A percentile compares a stretch with the other conserved stretches of the same genome.
These are phyloP conservation scores for Sinohyriopsis cumingii DNA, from an alignment of 2,888 invertebrate genomes.

Conservation along the genomic window DNA sequence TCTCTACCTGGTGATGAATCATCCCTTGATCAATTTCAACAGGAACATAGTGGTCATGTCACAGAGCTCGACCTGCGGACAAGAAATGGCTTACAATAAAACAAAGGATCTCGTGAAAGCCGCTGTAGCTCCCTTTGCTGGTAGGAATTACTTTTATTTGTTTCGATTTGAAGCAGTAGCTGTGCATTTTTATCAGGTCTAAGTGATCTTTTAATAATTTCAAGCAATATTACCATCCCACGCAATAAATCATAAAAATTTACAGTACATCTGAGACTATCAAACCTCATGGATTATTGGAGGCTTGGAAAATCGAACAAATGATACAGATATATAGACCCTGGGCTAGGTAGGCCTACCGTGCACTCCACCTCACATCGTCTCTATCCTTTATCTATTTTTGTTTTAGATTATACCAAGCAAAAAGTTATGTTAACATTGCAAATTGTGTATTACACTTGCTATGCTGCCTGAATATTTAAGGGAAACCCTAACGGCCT, in stretches of 20 bases:
- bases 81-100: constrained; percentile 61
- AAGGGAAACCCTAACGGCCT: too few relatives aligned
- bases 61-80: constrained; percentile 63
- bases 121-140: constrained; percentile 52
- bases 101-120: constrained; percentile 56
- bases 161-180: neutral
- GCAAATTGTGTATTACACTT: too few relatives aligned
- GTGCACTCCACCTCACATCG: too few relatives aligned
- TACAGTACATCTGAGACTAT: too few relatives aligned
- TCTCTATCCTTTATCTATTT: too few relatives aligned
- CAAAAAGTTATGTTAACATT: too few relatives aligned
- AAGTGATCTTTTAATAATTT: neutral
- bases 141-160: constrained; percentile 8
- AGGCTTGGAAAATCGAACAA: too few relatives aligned
- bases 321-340: neutral
- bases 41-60: constrained; percentile 63
- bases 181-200: neutral
- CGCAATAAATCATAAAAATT: too few relatives aligned
- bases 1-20: constrained; percentile 60
- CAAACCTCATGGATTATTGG: too few relatives aligned
- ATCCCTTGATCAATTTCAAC: constrained; percentile 64
- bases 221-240: too few relatives aligned
- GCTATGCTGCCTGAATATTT: neutral
- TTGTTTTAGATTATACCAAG: too few relatives aligned
- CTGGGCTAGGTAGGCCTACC: too few relatives aligned